Percentiles rank a stretch among this genome's conserved stretches.
These are phyloP conservation scores for Macrophya alboannulata DNA, from an alignment of 2,888 invertebrate species.

Conservation along the genomic window DNA sequence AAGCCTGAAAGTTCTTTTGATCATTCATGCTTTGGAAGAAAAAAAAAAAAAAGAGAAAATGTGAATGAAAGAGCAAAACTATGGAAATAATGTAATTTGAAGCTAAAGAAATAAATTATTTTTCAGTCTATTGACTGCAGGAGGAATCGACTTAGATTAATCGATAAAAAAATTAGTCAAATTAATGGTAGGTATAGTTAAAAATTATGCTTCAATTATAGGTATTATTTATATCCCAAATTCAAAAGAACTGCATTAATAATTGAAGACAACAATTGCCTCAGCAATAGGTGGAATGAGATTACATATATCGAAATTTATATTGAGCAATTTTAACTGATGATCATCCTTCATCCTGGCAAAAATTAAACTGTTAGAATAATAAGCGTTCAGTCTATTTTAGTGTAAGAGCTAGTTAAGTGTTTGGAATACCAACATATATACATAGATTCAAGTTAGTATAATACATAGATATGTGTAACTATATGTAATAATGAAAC, in stretches of 20 bases:
- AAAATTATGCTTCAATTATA: neutral
- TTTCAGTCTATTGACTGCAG: neutral
- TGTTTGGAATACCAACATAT: conserved; percentile 2
- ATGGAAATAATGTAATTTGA: conserved; percentile 1
- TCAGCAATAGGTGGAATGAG: neutral
- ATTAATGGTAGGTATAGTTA: neutral
- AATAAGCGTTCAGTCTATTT: conserved; percentile 39
- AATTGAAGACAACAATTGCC: neutral
- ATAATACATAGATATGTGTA: neutral
- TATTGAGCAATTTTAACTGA: neutral
- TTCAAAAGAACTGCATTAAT: neutral
- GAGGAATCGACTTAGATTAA: neutral
- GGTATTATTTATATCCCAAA: neutral
- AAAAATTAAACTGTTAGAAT: conserved; percentile 15
- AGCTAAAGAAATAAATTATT: neutral
- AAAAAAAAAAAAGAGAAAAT: neutral
- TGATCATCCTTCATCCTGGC: neutral
- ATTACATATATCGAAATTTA: neutral
- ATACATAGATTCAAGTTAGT: neutral
- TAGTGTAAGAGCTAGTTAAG: neutral
- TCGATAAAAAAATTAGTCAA: neutral
- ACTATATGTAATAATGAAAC: conserved; percentile 6
- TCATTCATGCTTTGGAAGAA: conserved; percentile 1
- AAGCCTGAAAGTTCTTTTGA: neutral
- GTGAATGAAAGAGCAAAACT: neutral